A percentile compares a stretch with the other conserved stretches of the same genome.
These are phyloP conservation scores for Anadara kagoshimensis DNA, from an alignment of 1,140 invertebrate species.

Conservation along the genomic window DNA sequence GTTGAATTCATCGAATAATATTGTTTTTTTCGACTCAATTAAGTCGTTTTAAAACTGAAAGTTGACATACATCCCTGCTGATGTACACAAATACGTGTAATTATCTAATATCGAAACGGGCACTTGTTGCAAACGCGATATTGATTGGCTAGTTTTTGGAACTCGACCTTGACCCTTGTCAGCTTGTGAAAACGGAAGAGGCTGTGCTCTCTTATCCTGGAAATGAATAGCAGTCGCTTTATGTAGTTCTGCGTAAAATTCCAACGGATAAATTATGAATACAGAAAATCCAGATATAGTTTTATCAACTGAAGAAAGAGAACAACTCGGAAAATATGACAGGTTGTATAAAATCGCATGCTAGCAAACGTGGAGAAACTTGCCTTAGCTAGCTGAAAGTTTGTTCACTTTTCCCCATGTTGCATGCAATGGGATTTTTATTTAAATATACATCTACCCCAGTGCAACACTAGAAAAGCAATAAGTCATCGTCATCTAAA, in stretches of 20 bases:
- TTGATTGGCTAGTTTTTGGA: neutral
- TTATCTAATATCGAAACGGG: too few relatives aligned
- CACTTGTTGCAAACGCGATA: slow-evolving; percentile 1
- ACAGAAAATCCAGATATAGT: slow-evolving; percentile 29
- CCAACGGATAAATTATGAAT: slow-evolving; percentile 20
- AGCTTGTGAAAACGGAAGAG: neutral
- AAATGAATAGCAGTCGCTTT: neutral
- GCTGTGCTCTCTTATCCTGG: neutral
- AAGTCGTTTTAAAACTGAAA: too few relatives aligned
- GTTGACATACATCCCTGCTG: too few relatives aligned
- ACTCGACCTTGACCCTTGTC: neutral
- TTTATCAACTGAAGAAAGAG: slow-evolving; percentile 41
- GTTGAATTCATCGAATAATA: too few relatives aligned
- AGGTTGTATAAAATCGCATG: slow-evolving; percentile 24
- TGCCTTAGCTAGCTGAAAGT: neutral
- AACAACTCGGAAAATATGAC: slow-evolving; percentile 48
- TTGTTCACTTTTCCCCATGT: neutral
- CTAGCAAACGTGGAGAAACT: neutral
- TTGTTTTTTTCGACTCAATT: too few relatives aligned
- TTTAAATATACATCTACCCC: neutral
- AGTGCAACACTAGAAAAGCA: neutral
- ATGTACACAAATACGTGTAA: neutral
- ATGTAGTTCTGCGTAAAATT: neutral
- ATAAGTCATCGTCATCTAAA: neutral
- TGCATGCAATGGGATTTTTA: neutral